Base-by-base conservation (phyloP, 2,888 invertebrate species). In the Cheilosia pagana region DNA sequence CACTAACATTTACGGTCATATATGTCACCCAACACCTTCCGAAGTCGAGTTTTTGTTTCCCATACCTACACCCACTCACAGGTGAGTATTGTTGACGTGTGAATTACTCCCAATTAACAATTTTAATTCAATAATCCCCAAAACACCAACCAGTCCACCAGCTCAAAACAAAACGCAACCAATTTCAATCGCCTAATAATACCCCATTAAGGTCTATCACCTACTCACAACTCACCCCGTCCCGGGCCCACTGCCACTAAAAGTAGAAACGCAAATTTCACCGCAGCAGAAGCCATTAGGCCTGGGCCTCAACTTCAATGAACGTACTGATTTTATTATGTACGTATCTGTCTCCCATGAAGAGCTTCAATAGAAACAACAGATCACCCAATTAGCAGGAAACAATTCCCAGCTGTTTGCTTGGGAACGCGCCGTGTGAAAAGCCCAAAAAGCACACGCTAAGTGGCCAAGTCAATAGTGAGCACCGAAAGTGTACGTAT, bases 311-410 rank as follows among this genome's bases (percentile, higher is more conserved):
- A 50, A 16, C 45, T 31, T 16, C 28, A 35, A 6, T 31, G 60
- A 52, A 60, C 45, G 39, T 52, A 72, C 71, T 81, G 81, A 75
- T 70, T 81, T 81, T 81, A 76, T 76, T 57, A 83, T 55, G 28
- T 19, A 70, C 67, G 21, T 12, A 70, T 70, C 65, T 53, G 75
- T 85, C 85, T 79, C 85, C 85, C 85, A 85, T 85, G 85, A 75
- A 85, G 85, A 79, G 85, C 85, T 85, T 85, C 85, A 85, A 76
- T 85, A 85, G 75, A 79, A 85, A 85, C 85, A 85, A 79, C 79
- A 79, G 85, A 85, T 85, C 79, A 79, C 59, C 79, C 79, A 85
- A 85, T 85, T 85, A 85, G 85, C 85, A 67, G 28, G 79, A 85
- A 71, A 53, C 79, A 76, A 60, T 79, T 85, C 85, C 71, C 75